Evolutionary conservation across 2,113 vertebrate species (phyloP).

Genomic region (Tyrannus savana): DNA sequence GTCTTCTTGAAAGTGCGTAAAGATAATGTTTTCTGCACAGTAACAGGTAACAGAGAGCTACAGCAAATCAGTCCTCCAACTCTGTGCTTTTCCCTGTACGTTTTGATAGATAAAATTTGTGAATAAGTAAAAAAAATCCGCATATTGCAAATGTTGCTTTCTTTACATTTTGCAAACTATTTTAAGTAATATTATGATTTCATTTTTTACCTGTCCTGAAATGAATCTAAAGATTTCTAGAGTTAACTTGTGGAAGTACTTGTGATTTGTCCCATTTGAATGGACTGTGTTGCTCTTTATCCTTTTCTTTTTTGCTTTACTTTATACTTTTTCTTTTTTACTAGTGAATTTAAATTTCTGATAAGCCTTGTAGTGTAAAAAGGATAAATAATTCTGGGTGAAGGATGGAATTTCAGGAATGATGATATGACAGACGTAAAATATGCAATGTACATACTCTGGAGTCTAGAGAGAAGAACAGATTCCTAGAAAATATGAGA

Average conservation of each 20-base stretch:
- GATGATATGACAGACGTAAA: background rate
- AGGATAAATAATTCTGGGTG: background rate
- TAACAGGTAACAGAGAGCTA: background rate
- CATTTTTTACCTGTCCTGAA: background rate
- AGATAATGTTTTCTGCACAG: background rate
- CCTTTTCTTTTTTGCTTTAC: background rate
- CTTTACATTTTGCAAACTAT: background rate
- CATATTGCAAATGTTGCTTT: background rate
- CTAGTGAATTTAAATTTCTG: background rate
- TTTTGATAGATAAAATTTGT: background rate
- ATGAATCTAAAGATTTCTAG: background rate
- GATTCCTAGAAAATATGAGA: background rate
- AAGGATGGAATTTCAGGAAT: background rate
- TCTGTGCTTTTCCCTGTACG: fast-evolving
- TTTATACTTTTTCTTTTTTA: background rate
- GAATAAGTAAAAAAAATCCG: background rate
- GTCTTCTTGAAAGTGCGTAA: background rate
- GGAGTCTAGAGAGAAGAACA: background rate
- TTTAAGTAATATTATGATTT: background rate
- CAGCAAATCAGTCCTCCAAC: background rate
- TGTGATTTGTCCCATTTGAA: background rate
- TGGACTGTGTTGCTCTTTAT: background rate
- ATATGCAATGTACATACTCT: background rate
- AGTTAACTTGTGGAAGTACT: background rate
- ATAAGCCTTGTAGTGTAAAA: background rate